phyloP scores from a whole-genome alignment of 2,888 invertebrate species.

The Mystacides longicornis region DNA sequence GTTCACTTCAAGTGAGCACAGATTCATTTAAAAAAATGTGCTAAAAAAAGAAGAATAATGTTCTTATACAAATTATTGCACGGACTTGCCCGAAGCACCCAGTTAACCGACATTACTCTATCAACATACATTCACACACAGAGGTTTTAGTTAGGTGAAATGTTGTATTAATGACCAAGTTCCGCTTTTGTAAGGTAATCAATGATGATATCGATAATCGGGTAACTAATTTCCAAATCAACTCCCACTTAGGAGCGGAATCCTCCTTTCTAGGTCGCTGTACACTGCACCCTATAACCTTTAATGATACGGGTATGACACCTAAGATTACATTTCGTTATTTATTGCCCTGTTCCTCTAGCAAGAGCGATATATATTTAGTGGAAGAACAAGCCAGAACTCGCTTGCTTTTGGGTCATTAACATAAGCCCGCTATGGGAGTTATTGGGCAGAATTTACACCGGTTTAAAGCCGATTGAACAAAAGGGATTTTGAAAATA shows the following conservation, averaged over 20 bases:
- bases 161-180: background rate
- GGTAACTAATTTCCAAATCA: background rate
- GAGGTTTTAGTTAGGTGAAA: too few relatives aligned
- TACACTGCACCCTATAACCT: background rate
- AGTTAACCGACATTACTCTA: too few relatives aligned
- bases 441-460: background rate
- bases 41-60: too few relatives aligned
- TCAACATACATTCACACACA: too few relatives aligned
- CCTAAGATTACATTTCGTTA: background rate
- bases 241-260: background rate
- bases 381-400: background rate
- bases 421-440: background rate
- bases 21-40: too few relatives aligned
- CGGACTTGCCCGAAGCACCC: too few relatives aligned
- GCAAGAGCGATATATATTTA: background rate
- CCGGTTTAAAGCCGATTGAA: background rate
- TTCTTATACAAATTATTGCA: too few relatives aligned
- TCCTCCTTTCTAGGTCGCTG: background rate
- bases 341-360: background rate
- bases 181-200: background rate
- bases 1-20: too few relatives aligned
- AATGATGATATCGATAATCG: background rate
- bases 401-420: background rate
- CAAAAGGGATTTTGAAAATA: background rate
- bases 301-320: constrained; percentile 1